Base-by-base conservation (phyloP, 2,797 vertebrate genomes). In the Cercopithecus petaurista region DNA sequence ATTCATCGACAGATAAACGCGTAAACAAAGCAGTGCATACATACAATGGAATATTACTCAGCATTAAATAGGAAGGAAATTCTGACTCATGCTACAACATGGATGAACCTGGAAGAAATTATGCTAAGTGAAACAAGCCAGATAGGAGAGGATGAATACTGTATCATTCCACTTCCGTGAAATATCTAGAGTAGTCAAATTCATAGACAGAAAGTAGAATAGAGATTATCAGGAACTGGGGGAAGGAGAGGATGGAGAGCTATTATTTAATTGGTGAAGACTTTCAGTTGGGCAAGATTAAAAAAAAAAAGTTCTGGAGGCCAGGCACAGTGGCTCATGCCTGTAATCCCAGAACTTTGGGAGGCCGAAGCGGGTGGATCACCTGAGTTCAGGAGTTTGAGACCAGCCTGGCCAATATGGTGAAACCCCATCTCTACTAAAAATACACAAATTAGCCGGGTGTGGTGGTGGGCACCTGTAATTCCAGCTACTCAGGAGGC, bases 261-360 rank as follows among this genome's bases (percentile, higher is more conserved):
- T 39, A 1, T 0, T 83, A 33, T 50, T 59, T 43, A 43, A 33
- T 36, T 52, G 57, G 39, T 3, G 21, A 8, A 28, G 11, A 46
- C 46, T n/a, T 80, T 61, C 26, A 55, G 26, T 72, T 59, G 36
- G 41, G 13, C 73, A 82, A 84, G 36, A 76, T 17, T 26, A 26
- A 17, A 67, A 17, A 64, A 57, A 17, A 67, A n/a, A 19, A n/a
- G 33, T n/a, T 67, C 33, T 67, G 33, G 15, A 67, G 33, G 33
- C 4, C 1, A 1, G 30, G 61, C 15, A 1, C 14, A 0, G 61
- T 67, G 61, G 61, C 61, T 17, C 15, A 8, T 0, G 2, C 61
- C 33, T 67, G 33, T 67, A 67, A 67, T n/a, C 61, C 33, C 61
- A n/a, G 15, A 8, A 67, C 14, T 67, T 67, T 67, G 61, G 61